phyloP scores from a whole-genome alignment of 2,113 vertebrate genomes.

The Myrmecophaga tridactyla region DNA sequence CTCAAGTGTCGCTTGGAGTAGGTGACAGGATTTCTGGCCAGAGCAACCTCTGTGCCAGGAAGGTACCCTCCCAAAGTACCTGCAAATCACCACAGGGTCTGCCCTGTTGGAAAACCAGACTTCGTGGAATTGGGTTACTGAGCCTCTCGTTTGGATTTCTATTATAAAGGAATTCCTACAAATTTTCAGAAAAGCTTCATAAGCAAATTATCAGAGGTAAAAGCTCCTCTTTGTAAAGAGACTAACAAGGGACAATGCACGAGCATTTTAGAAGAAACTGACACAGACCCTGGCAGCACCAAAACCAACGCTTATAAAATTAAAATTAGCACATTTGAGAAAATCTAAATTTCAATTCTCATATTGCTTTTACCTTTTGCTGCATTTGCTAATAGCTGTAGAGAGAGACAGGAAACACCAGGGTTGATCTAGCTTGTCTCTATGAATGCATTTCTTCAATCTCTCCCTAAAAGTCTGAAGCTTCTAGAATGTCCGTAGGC shows the following conservation, averaged over 20 bases:
- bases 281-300: background rate
- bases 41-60: background rate
- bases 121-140: background rate
- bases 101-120: background rate
- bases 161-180: background rate
- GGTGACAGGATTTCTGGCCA: background rate
- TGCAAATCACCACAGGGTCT: background rate
- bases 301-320: background rate
- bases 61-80: background rate
- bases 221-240: background rate
- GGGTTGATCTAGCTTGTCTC: background rate
- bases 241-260: background rate
- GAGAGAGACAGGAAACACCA: background rate
- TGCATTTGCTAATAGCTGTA: background rate
- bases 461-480: background rate
- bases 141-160: background rate
- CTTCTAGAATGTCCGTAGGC: conserved; percentile 1
- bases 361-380: background rate
- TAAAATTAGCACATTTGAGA: background rate
- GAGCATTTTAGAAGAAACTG: background rate
- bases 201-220: background rate
- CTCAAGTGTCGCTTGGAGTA: background rate
- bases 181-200: conserved; percentile 29
- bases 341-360: background rate
- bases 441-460: background rate